Base-by-base conservation (phyloP, 2,888 invertebrate species). In the Antitype chi region DNA sequence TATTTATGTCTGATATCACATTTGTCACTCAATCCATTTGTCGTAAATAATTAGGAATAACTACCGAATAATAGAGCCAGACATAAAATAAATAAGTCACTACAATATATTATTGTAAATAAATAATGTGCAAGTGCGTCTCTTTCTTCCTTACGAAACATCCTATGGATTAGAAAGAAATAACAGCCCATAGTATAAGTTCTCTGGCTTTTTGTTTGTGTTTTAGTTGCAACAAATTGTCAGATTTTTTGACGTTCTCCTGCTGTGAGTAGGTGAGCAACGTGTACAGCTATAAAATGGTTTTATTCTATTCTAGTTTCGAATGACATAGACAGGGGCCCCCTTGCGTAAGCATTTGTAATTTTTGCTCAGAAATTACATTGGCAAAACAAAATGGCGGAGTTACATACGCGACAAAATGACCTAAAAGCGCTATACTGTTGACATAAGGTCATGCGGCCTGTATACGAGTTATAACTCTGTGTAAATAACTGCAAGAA, bases 11-110 rank as follows among this genome's bases (percentile, higher is more conserved):
- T 68, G 68, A 28, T 88, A 87, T 77, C 75, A 67, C 71, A 62
- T 75, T 77, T 84, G 80, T 83, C 80, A 77, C 70, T 67, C 71
- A 59, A 49, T 15, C n/a, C 28, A 79, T 69, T 77, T 77, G 80
- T 83, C 82, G 77, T 84, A 79, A 81, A 87, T 82, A 80, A 82
- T 68, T 25, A 64, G 43, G 7, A 43, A 76, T 76, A 20, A 52
- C 6, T 53, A 57, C 82, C 23, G 43, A 13, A 6, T 17, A 47
- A 3, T 11, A 78, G 70, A 76, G 25, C 20, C 0, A 38, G 53
- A 11, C n/a, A 63, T 62, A 43, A 25, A 32, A 43, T 55, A 62
- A 62, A 80, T 3, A 67, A 43, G 73, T 8, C 43, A 43, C 7
- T 55, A n/a, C 32, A 43, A 67, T 76, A 32, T 49, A n/a, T 43